Base-by-base conservation (phyloP, 2,797 vertebrate species). In the Sphaeramia orbicularis region DNA sequence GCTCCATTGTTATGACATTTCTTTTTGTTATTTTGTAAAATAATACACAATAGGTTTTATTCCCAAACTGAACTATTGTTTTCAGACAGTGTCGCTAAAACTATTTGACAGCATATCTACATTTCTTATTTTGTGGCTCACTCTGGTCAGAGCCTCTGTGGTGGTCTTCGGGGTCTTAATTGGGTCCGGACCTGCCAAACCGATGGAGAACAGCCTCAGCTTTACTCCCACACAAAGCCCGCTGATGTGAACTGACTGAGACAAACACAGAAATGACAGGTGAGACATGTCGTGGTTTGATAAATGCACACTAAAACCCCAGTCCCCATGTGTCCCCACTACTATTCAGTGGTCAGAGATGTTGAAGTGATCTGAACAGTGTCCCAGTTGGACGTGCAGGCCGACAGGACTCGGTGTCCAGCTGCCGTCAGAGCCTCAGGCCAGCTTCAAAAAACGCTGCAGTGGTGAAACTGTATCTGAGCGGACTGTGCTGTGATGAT, bases 401-500 rank as follows among this genome's bases (percentile, higher is more conserved):
- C 52, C 16, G 14, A 10, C 44, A 24, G 51, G 36, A 19, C 45
- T 51, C 2, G 1, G n/a, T 27, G 44, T 64, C 49, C 9, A 1
- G 21, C 21, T 24, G 21, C 21, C 21, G 21, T 24, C 21, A 24
- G 21, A 24, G 21, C 21, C 21, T 24, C 21, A 15, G 52, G 69
- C 63, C 53, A 51, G 38, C 24, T 12, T 55, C 30, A 2, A 40
- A 65, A 81, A 84, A 19, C 6, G 81, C 80, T 82, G 78, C 48
- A 4, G 47, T 1, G 50, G 51, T 51, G 76, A 85, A 86, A 84
- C 55, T 24, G 27, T 45, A 86, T 75, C 71, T 12, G 60, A 53
- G 24, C 74, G 16, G 44, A 38, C 40, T 38, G 60, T 64, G 54
- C 74, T 4, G 73, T 55, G 56, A 44, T 61, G 57, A 53, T 15